Conservation (phyloP, 2,113 vertebrate species). For the Microcebus ravelobensis region DNA sequence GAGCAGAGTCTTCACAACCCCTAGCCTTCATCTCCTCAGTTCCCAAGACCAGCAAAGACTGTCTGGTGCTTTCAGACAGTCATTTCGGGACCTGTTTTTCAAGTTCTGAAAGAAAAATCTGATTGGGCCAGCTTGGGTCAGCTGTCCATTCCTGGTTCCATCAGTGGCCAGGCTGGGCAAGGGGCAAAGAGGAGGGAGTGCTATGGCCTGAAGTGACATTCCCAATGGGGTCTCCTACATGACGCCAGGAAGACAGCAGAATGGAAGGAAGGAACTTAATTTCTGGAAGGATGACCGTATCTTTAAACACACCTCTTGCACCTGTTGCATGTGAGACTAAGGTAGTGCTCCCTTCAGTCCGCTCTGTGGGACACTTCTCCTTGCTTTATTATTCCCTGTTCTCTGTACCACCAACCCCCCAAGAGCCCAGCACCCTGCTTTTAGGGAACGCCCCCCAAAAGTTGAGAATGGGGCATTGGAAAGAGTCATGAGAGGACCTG, state of each 20-base stretch:
- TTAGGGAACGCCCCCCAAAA: not conserved
- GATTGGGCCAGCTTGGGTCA: not conserved
- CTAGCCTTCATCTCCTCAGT: not conserved
- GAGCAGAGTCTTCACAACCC: not conserved
- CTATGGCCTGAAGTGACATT: not conserved
- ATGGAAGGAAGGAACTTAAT: not conserved
- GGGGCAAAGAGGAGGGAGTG: not conserved
- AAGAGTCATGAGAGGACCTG: not conserved
- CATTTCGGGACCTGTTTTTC: not conserved
- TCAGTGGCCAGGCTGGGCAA: not conserved
- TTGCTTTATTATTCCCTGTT: not conserved
- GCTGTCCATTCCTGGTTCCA: not conserved
- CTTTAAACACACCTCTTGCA: not conserved
- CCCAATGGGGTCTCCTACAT: not conserved
- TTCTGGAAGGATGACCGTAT: not conserved
- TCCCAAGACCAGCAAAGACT: not conserved
- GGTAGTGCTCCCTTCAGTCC: not conserved
- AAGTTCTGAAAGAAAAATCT: slow-evolving; percentile 5
- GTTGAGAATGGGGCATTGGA: not conserved
- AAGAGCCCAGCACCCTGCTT: not conserved
- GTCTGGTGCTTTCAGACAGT: not conserved
- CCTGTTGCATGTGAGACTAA: not conserved
- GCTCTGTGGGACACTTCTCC: not conserved
- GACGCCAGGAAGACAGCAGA: not conserved
- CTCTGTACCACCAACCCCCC: not conserved